Conservation (phyloP, 1,140 invertebrate species). For the Harlomillsia oculata region DNA sequence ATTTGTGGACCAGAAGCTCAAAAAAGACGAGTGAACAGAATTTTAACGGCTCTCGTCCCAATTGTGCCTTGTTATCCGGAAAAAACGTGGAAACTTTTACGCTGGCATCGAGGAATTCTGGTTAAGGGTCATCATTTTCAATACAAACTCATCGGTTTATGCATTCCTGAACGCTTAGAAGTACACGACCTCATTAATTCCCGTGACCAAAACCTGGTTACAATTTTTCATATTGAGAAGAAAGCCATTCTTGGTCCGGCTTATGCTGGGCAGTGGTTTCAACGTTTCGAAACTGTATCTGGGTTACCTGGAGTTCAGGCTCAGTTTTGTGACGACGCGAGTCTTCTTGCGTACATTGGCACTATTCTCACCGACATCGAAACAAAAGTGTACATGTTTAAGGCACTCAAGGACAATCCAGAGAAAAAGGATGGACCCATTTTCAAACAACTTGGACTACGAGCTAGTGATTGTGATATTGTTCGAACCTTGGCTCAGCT, state of each 20-base stretch:
- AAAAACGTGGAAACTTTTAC: conserved; percentile 24
- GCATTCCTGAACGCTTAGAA: conserved; percentile 35
- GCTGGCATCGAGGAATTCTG: conserved; percentile 37
- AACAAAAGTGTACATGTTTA: conserved; percentile 28
- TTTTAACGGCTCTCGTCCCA: no score
- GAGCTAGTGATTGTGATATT: conserved; percentile 31
- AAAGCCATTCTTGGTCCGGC: conserved; percentile 27
- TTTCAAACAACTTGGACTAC: conserved; percentile 20
- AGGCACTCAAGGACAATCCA: conserved; percentile 9
- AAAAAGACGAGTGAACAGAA: no score
- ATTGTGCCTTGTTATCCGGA: conserved; percentile 15
- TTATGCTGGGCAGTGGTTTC: conserved; percentile 26
- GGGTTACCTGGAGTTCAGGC: no score
- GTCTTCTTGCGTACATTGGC: conserved; percentile 26
- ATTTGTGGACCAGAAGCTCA: no score
- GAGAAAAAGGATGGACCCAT: not conserved
- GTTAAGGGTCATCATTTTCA: conserved; percentile 31
- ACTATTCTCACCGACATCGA: conserved; percentile 26
- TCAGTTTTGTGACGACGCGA: conserved; percentile 25
- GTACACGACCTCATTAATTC: conserved; percentile 36
- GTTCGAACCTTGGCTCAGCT: conserved; percentile 24
- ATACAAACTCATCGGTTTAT: conserved; percentile 36
- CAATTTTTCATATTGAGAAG: conserved; percentile 26
- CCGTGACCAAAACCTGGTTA: conserved; percentile 27
- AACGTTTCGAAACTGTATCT: conserved; percentile 20